phyloP scores from a whole-genome alignment of 2,888 invertebrate genomes.

The Aplocera efformata region DNA sequence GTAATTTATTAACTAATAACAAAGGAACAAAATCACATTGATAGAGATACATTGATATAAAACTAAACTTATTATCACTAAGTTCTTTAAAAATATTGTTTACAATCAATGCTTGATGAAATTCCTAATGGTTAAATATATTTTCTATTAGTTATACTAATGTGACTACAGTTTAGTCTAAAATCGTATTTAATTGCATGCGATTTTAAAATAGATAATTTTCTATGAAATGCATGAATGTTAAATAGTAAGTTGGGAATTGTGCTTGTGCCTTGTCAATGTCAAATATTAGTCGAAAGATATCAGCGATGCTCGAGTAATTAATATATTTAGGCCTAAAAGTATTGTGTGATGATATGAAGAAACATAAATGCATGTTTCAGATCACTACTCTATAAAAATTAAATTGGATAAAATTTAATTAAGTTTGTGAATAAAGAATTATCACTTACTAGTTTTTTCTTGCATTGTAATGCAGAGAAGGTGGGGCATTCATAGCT shows the following conservation, averaged over 20 bases:
- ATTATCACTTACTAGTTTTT: slow-evolving; percentile 14
- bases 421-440: slow-evolving; percentile 11
- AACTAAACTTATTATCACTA: slow-evolving; percentile 70
- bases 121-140: slow-evolving; percentile 43
- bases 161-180: slow-evolving; percentile 49
- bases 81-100: slow-evolving; percentile 33
- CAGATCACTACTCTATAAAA: slow-evolving; percentile 12
- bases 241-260: slow-evolving; percentile 19
- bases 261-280: slow-evolving; percentile 29
- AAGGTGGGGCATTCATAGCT: slow-evolving; percentile 30
- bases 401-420: slow-evolving; percentile 6
- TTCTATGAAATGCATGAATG: slow-evolving; percentile 50
- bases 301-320: slow-evolving; percentile 32
- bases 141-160: slow-evolving; percentile 63
- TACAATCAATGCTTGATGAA: slow-evolving; percentile 60
- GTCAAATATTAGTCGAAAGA: slow-evolving; percentile 28
- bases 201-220: slow-evolving; percentile 35
- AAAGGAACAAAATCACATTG: slow-evolving; percentile 70
- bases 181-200: slow-evolving; percentile 46
- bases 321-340: slow-evolving; percentile 40
- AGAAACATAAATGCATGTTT: slow-evolving; percentile 26
- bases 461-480: slow-evolving; percentile 9
- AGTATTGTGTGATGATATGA: slow-evolving; percentile 18
- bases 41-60: slow-evolving; percentile 50
- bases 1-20: slow-evolving; percentile 41